phyloP scores from a whole-genome alignment of 2,113 vertebrate species.

The Syrmaticus mikado region DNA sequence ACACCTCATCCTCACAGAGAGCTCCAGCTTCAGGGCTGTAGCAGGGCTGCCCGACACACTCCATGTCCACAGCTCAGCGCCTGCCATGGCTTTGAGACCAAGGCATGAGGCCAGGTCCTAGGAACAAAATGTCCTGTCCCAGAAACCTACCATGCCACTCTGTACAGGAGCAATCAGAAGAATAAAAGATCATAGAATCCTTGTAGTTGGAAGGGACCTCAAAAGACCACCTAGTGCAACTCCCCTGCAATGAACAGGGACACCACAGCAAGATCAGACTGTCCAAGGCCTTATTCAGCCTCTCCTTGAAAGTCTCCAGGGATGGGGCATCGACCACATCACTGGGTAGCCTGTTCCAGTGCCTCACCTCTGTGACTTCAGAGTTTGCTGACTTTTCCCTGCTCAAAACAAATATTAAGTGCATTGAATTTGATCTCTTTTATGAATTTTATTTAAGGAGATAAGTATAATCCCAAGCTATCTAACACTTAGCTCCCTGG shows the following conservation, averaged over 20 bases:
- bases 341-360: no score
- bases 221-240: no score
- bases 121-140: background rate
- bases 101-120: background rate
- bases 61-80: accelerated
- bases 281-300: no score
- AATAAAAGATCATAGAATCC: background rate
- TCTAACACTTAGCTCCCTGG: background rate
- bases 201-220: no score
- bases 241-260: no score
- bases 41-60: background rate
- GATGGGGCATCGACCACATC: no score
- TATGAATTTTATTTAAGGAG: slow-evolving; percentile 42
- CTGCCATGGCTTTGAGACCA: background rate
- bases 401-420: background rate
- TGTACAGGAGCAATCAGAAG: background rate
- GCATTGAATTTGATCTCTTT: background rate
- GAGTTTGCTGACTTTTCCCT: slow-evolving; percentile 2
- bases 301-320: no score
- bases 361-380: background rate
- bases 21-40: background rate
- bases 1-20: background rate
- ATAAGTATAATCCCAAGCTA: background rate
- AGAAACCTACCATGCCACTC: background rate
- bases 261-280: no score